These are phyloP conservation scores for Hydrophis major DNA, from an alignment of 2,797 vertebrate genomes.

Conservation along the genomic window DNA sequence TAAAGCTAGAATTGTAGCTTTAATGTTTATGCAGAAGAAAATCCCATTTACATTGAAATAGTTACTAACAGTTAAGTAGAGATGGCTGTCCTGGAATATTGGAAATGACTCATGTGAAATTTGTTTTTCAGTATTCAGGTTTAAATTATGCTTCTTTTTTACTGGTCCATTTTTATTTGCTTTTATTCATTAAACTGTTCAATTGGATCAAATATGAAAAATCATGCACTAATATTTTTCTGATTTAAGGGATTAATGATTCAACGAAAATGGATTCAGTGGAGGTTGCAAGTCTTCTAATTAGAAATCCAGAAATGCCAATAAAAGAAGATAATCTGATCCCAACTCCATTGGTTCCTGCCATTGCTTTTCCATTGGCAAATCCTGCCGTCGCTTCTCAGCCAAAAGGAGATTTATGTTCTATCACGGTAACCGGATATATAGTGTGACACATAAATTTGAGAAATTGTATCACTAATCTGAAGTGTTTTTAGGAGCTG, in stretches of 20 bases:
- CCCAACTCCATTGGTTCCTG: constrained; percentile 83
- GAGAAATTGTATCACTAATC: not conserved
- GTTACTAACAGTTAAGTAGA: not conserved
- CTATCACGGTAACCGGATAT: not conserved
- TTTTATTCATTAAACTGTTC: not conserved
- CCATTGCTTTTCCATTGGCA: constrained; percentile 84
- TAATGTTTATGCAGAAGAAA: not conserved
- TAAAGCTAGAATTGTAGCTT: not conserved
- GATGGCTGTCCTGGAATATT: not conserved
- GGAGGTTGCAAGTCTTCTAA: constrained; percentile 49
- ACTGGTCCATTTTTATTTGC: not conserved
- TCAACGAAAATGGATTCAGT: constrained; percentile 67
- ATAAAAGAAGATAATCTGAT: constrained; percentile 65
- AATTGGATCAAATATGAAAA: constrained; percentile 13
- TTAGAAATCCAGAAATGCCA: constrained; percentile 57
- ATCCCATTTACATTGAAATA: not conserved
- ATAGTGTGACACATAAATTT: not conserved
- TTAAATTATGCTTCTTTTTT: not conserved
- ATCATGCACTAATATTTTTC: not conserved
- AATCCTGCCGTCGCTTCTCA: constrained; percentile 81
- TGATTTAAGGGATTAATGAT: constrained; percentile 76
- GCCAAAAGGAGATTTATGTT: constrained; percentile 75
- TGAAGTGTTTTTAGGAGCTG: not conserved
- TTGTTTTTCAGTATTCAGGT: not conserved
- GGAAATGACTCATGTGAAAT: not conserved